Percentiles rank a stretch among this genome's conserved stretches.
phyloP scores from a whole-genome alignment of 2,797 vertebrate genomes.

The Semotilus atromaculatus region DNA sequence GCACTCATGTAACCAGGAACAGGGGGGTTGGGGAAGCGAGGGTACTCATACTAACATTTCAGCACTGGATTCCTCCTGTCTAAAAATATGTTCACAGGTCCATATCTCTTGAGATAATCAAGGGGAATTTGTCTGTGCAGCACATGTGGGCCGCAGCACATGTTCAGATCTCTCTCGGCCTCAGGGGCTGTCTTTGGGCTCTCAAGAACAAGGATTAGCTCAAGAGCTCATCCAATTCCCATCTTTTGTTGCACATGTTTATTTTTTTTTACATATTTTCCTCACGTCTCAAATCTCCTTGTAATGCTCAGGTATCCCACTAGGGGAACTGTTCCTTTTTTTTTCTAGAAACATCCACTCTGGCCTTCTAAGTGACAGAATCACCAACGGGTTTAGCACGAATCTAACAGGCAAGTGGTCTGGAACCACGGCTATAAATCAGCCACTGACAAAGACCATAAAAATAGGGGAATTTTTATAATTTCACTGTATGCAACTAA shows the following conservation, averaged over 20 bases:
- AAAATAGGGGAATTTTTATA: conserved; percentile 13
- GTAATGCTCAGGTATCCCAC: conserved; percentile 72
- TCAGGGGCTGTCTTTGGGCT: conserved; percentile 66
- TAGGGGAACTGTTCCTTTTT: conserved; percentile 60
- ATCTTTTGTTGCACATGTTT: conserved; percentile 70
- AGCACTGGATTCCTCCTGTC: conserved; percentile 40
- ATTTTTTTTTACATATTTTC: conserved; percentile 65
- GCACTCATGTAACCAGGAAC: background rate
- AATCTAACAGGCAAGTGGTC: conserved; percentile 65
- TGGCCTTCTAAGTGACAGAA: conserved; percentile 12
- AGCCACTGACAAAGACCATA: conserved; percentile 36
- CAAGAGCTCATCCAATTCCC: conserved; percentile 61
- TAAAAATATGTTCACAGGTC: conserved; percentile 45
- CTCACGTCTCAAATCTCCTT: conserved; percentile 65
- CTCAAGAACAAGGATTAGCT: conserved; percentile 68
- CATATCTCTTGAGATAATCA: conserved; percentile 47
- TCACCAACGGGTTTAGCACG: conserved; percentile 68
- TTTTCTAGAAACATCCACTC: conserved; percentile 56
- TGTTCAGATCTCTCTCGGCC: conserved; percentile 58
- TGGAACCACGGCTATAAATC: conserved; percentile 45
- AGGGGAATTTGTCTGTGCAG: conserved; percentile 48
- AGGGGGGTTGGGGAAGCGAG: background rate
- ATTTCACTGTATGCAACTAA: conserved; percentile 12
- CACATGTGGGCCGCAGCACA: conserved; percentile 45
- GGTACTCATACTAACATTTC: conserved; percentile 39